Conservation (phyloP, 2,888 invertebrate species). For the Apeira syringaria region DNA sequence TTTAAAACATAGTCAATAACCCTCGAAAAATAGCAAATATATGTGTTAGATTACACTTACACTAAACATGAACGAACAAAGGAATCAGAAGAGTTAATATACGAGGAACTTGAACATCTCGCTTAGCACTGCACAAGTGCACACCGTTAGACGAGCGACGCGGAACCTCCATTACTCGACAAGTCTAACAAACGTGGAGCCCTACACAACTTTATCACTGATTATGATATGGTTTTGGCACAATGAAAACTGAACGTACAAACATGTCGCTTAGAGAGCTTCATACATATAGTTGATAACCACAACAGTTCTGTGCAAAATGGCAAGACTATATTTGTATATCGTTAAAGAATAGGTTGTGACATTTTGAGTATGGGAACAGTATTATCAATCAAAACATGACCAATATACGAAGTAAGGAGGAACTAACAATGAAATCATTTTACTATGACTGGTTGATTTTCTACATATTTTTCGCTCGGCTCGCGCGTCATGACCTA, state of each 20-base stretch:
- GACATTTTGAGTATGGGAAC: constrained; percentile 1
- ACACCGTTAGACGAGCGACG: constrained; percentile 42
- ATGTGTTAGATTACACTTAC: constrained; percentile 64
- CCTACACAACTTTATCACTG: constrained; percentile 66
- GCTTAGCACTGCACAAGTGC: constrained; percentile 52
- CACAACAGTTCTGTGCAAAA: constrained; percentile 39
- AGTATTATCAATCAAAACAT: no score
- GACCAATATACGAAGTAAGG: no score
- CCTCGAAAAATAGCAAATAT: constrained; percentile 77
- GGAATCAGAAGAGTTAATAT: constrained; percentile 52
- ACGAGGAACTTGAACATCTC: constrained; percentile 69
- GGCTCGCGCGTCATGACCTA: no score
- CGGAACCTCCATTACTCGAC: constrained; percentile 20
- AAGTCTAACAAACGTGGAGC: constrained; percentile 43
- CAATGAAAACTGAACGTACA: constrained; percentile 52
- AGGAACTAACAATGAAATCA: no score
- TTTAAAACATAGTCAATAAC: constrained; percentile 69
- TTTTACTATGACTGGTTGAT: no score
- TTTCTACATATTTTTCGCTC: no score
- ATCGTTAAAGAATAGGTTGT: constrained; percentile 2
- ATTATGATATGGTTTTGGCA: constrained; percentile 77
- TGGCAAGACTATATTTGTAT: constrained; percentile 45
- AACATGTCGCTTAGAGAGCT: constrained; percentile 31
- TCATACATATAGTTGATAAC: constrained; percentile 8
- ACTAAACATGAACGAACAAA: constrained; percentile 56